Evolutionary conservation across 2,888 invertebrate genomes (phyloP).

Genomic region (Tinea semifulvella): DNA sequence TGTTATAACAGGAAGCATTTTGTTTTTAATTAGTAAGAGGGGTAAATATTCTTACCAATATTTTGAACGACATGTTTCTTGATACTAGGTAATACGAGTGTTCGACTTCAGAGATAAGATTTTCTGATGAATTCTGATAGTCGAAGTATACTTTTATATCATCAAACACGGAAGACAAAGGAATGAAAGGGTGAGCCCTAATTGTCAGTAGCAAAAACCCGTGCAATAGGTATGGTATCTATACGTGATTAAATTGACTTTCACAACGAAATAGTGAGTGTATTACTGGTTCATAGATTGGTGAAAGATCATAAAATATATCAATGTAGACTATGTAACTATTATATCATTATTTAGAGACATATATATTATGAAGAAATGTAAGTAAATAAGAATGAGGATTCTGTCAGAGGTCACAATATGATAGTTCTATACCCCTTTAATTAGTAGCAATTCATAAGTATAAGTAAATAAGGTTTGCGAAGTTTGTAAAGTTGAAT

Average conservation of each 20-base stretch:
- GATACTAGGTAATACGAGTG: conserved; percentile 14
- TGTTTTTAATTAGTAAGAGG: neutral
- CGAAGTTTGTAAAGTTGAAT: no score
- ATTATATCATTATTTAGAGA: no score
- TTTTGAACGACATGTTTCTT: conserved; percentile 36
- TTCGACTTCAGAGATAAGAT: neutral
- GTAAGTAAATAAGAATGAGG: no score
- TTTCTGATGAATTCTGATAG: conserved; percentile 30
- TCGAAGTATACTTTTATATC: conserved; percentile 39
- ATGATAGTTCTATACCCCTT: no score
- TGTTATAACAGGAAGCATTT: no score
- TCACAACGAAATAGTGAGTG: conserved; percentile 5
- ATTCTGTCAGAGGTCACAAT: no score
- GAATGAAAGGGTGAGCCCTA: conserved; percentile 38
- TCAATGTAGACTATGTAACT: no score
- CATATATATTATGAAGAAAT: no score
- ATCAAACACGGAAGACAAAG: conserved; percentile 40
- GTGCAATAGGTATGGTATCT: conserved; percentile 12
- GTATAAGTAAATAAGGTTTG: no score
- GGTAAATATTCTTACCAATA: conserved; percentile 35
- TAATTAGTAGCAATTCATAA: no score
- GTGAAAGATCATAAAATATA: conserved; percentile 6
- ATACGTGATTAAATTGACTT: conserved; percentile 11
- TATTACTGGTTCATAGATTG: neutral
- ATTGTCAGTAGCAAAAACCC: conserved; percentile 26